phyloP scores from a whole-genome alignment of 2,797 vertebrate species.

The Luscinia luscinia region DNA sequence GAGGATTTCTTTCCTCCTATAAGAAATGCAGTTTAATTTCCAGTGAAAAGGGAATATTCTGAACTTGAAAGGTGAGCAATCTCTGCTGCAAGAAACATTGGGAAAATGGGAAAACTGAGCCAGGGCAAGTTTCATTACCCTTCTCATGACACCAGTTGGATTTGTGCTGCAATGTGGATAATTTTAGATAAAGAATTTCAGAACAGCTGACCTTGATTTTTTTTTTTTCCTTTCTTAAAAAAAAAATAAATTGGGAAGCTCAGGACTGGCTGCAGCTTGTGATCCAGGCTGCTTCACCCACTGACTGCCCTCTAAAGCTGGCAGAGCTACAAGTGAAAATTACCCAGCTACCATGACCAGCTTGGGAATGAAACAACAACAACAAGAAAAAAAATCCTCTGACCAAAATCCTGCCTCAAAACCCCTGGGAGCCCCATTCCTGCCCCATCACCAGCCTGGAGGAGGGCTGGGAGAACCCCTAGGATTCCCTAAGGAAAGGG shows the following conservation, averaged over 20 bases:
- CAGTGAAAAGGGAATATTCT: not conserved
- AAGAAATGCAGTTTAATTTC: conserved; percentile 9
- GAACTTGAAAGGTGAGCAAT: not conserved
- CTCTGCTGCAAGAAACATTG: not conserved
- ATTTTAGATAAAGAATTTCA: not conserved
- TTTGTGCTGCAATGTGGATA: not conserved
- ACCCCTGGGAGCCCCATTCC: not conserved
- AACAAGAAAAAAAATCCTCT: not conserved
- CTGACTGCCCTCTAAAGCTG: not conserved
- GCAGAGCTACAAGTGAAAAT: not conserved
- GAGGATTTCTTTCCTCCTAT: not conserved
- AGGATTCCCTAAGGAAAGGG: not conserved
- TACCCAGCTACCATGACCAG: not conserved
- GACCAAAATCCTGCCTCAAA: not conserved
- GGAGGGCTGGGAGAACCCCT: rapidly evolving
- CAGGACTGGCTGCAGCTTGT: not conserved
- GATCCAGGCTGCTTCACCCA: not conserved
- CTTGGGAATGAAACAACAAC: not conserved
- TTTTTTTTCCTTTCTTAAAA: not conserved
- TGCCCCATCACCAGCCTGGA: not conserved
- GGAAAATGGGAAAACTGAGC: not conserved
- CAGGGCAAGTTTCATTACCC: not conserved
- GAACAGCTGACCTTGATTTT: conserved; percentile 13
- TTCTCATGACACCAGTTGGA: not conserved
- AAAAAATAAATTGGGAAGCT: not conserved